A percentile compares a stretch with the other conserved stretches of the same genome.
These are phyloP conservation scores for Gadus macrocephalus DNA, from an alignment of 2,113 vertebrate species.

Conservation along the genomic window DNA sequence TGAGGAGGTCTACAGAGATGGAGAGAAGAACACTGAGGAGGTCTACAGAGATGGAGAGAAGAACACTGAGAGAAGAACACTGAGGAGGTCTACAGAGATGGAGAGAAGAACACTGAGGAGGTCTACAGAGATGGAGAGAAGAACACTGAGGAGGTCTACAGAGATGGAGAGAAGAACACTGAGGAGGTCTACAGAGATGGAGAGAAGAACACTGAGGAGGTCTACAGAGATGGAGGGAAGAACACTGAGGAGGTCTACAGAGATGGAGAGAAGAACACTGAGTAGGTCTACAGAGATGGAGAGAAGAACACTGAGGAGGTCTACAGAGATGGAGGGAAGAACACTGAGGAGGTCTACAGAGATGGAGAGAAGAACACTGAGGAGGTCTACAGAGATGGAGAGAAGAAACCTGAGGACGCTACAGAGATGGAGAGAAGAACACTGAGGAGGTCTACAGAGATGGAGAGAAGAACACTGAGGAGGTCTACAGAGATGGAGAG, in stretches of 20 bases:
- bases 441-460: background rate
- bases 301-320: too few relatives aligned
- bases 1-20: background rate
- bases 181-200: too few relatives aligned
- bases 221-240: background rate
- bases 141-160: background rate
- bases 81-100: background rate
- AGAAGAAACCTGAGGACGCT: constrained; percentile 75
- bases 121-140: constrained; percentile 48
- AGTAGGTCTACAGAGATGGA: too few relatives aligned
- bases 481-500: constrained; percentile 54
- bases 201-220: too few relatives aligned
- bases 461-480: constrained; percentile 60
- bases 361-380: too few relatives aligned
- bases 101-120: constrained; percentile 70
- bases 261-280: too few relatives aligned
- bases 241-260: background rate
- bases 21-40: background rate
- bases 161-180: too few relatives aligned
- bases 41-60: too few relatives aligned
- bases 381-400: too few relatives aligned
- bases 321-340: too few relatives aligned
- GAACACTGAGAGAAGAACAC: background rate
- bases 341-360: too few relatives aligned
- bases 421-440: background rate